Percentiles rank a stretch among this genome's conserved stretches.
Evolutionary conservation across 2,888 invertebrate species (phyloP).

Genomic region (Tolmerus cingulatus): DNA sequence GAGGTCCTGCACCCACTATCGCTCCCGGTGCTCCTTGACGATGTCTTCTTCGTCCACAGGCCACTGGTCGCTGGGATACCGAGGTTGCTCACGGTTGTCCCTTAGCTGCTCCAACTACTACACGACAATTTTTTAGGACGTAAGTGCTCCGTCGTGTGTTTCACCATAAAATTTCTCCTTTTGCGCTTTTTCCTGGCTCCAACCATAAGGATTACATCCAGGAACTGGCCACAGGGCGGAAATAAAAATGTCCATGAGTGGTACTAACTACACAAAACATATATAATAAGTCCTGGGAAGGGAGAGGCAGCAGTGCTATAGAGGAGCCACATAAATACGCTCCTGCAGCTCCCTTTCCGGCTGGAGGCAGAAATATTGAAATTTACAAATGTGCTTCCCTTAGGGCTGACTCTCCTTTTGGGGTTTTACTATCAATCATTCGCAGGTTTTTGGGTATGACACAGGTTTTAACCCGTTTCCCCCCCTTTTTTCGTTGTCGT

Average conservation of each 20-base stretch:
- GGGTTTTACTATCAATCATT: constrained; percentile 28
- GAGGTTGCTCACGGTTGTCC: not conserved
- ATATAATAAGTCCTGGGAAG: not conserved
- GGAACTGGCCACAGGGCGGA: constrained; percentile 22
- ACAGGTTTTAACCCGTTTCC: constrained; percentile 3
- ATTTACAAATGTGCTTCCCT: constrained; percentile 34
- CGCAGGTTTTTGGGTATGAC: constrained; percentile 29
- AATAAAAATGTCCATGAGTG: not conserved
- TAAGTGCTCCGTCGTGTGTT: not conserved
- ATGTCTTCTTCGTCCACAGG: not conserved
- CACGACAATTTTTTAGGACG: constrained; percentile 19
- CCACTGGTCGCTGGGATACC: not conserved
- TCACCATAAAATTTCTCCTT: not conserved
- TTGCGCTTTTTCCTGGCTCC: not conserved
- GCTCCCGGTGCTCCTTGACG: not conserved
- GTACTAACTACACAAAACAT: not conserved
- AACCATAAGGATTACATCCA: constrained; percentile 2
- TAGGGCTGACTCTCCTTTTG: not conserved
- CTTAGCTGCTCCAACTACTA: not conserved
- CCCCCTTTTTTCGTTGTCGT: not conserved
- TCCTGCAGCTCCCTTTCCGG: not conserved
- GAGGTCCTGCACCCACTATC: not conserved
- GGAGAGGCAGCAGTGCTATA: not conserved
- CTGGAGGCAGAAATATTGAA: not conserved
- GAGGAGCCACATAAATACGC: not conserved